Percentiles rank a stretch among this genome's conserved stretches.
Conservation (phyloP, 2,113 vertebrate genomes). For the Bolborhynchus lineola region DNA sequence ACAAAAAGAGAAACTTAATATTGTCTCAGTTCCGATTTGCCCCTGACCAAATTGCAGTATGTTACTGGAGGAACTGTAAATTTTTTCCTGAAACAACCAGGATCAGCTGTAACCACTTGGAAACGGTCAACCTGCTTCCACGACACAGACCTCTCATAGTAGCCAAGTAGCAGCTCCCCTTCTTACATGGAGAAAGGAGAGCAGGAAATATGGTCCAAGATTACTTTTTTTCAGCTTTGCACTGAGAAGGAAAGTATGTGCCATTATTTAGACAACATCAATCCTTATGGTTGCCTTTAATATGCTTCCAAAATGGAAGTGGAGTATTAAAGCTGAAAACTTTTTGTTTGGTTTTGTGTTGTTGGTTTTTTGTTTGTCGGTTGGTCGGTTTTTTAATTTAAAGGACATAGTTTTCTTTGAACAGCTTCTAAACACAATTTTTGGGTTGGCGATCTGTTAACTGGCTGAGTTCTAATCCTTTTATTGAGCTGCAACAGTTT, state of each 20-base stretch:
- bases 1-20: slow-evolving; percentile 74
- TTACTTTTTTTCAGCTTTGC: not conserved
- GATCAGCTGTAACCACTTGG: slow-evolving; percentile 71
- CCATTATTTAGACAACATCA: not conserved
- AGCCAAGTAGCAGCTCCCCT: not conserved
- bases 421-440: not conserved
- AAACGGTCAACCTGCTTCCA: slow-evolving; percentile 41
- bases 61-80: slow-evolving; percentile 69
- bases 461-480: not conserved
- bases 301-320: not conserved
- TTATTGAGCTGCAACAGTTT: not conserved
- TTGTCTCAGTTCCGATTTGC: slow-evolving; percentile 63
- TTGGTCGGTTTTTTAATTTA: not conserved
- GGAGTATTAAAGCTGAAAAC: not conserved
- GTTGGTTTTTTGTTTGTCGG: not conserved
- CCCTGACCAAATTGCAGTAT: slow-evolving; percentile 66
- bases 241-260: not conserved
- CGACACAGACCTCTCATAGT: not conserved
- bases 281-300: not conserved
- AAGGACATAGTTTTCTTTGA: not conserved
- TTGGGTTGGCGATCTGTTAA: not conserved
- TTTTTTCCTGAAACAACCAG: slow-evolving; percentile 76
- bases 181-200: not conserved
- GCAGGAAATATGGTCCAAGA: not conserved
- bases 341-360: not conserved